A percentile compares a stretch with the other conserved stretches of the same genome.
Conservation (phyloP, 2,888 invertebrate species). For the Oligia strigilis region DNA sequence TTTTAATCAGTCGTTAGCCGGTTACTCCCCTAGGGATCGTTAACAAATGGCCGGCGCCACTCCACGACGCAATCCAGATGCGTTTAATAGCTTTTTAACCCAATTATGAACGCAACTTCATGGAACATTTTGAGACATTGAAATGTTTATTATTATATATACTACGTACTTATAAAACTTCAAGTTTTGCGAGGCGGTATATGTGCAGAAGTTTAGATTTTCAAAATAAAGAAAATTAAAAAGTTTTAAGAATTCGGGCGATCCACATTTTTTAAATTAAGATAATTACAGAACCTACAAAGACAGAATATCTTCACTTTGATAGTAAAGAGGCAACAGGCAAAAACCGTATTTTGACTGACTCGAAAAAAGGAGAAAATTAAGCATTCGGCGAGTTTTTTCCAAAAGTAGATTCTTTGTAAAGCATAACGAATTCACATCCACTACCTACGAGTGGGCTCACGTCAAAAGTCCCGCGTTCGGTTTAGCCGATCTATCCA, state of each 20-base stretch:
- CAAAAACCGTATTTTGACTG: no score
- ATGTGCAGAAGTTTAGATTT: conserved; percentile 19
- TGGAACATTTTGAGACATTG: conserved; percentile 67
- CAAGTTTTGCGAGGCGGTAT: conserved; percentile 22
- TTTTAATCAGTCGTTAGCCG: conserved; percentile 76
- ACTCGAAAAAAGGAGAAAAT: neutral
- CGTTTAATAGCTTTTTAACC: conserved; percentile 81
- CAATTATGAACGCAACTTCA: conserved; percentile 71
- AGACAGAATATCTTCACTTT: neutral
- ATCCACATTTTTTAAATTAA: neutral
- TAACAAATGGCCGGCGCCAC: conserved; percentile 70
- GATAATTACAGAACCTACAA: neutral
- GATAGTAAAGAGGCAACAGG: neutral
- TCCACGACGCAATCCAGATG: conserved; percentile 77
- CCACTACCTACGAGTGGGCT: neutral
- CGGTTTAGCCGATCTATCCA: neutral
- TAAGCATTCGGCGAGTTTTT: neutral
- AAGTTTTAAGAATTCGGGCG: neutral
- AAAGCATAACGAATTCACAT: neutral
- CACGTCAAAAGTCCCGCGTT: neutral
- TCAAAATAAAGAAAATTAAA: neutral
- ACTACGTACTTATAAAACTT: conserved; percentile 49
- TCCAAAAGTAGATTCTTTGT: neutral
- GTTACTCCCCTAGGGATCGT: conserved; percentile 70
- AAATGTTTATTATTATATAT: conserved; percentile 67